Evolutionary conservation across 1,140 invertebrate genomes (phyloP), one percentile per base, ranked within the genome.

Genomic region (Chrysomallon squamiferum): DNA sequence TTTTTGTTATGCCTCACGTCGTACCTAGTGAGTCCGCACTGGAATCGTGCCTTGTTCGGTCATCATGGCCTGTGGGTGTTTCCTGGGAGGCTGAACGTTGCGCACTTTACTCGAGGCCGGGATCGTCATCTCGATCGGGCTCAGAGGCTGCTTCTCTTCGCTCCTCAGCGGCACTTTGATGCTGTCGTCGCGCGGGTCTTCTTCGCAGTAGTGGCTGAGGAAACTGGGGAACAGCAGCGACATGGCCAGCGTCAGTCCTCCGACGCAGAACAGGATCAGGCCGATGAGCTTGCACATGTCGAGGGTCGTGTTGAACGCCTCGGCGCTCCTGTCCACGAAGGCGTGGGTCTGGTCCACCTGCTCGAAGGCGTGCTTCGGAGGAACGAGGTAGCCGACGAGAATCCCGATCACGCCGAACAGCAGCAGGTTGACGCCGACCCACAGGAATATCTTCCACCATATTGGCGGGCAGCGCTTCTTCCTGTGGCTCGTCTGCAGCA

Each of bases 201-300:
- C 84, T 22, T 86, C 84, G 73, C 84, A 86, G 50, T 86, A 85
- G 59, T 76, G 78, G 13, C 78, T 78, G 7, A 87, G 73, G 59
- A 88, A 86, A 58, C 83, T 88, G 0, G 88, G 87, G 47, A 88
- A 81, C 9, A 88, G 72, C 5, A 89, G 78, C 3, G 87, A 80
- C 43, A 85, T 74, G 25, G 87, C 83, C 4, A 88, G 69, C 9
- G 88, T 83, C 3, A 86, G 71, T 9, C 88, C 87, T n/a, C 88
- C 88, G 15, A 84, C 69, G 72, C 87, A 88, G 76, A 89, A 88
- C 7, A 87, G 68, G 3, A 85, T 82, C 22, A 89, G 75, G 2
- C 88, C 88, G 41, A 87, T 80, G 5, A 88, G 75, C 68, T 88
- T 88, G 71, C 86, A 87, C 59, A 84, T 73, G 69, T 88, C 87